phyloP scores from a whole-genome alignment of 2,113 vertebrate genomes.

The Myotis lucifugus region DNA sequence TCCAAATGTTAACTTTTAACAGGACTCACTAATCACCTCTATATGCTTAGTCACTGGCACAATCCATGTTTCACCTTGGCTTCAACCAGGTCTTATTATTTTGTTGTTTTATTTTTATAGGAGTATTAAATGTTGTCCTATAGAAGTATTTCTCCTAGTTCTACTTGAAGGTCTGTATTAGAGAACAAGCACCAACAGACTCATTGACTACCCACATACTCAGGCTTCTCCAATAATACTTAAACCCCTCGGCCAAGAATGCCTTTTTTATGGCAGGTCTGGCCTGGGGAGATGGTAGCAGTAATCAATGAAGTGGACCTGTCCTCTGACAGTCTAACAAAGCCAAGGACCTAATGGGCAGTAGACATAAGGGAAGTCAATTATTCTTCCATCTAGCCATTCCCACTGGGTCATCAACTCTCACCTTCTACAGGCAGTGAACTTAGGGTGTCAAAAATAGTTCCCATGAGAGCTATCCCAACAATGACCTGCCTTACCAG shows the following conservation, averaged over 20 bases:
- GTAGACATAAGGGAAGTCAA: background rate
- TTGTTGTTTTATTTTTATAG: background rate
- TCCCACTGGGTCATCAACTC: background rate
- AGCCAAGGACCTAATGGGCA: background rate
- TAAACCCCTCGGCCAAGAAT: background rate
- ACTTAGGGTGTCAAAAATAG: background rate
- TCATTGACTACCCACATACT: background rate
- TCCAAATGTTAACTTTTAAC: slow-evolving; percentile 42
- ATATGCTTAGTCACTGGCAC: background rate
- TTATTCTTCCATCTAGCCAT: background rate
- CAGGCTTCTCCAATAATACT: background rate
- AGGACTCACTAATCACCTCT: background rate
- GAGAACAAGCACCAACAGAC: background rate
- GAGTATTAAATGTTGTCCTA: background rate
- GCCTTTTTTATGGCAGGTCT: background rate
- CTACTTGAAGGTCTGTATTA: slow-evolving; percentile 9
- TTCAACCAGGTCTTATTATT: background rate
- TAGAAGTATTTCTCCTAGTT: background rate
- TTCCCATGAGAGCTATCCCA: background rate
- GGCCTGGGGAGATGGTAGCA: background rate
- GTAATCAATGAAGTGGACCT: background rate
- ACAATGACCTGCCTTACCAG: background rate
- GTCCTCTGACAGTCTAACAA: background rate
- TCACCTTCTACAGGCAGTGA: background rate
- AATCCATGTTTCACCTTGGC: background rate